These are phyloP conservation scores for Erpobdella octoculata DNA, from an alignment of 2,888 invertebrate genomes.

Conservation along the genomic window DNA sequence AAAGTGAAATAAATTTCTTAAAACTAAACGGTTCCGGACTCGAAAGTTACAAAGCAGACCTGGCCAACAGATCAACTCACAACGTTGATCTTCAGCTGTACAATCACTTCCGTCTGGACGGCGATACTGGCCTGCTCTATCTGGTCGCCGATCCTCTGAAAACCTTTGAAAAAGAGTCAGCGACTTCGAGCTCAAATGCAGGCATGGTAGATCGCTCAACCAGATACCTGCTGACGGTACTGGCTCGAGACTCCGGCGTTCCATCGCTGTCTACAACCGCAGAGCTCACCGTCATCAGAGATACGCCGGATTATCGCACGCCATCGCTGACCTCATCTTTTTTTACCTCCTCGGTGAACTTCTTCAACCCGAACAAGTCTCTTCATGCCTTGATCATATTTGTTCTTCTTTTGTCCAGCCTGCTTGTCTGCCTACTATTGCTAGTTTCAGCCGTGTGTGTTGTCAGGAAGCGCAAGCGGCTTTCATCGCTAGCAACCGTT, in stretches of 20 bases:
- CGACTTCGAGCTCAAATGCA: background rate
- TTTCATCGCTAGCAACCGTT: constrained; percentile 19
- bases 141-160: background rate
- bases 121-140: background rate
- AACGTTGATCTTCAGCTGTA: background rate
- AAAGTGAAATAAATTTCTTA: no score
- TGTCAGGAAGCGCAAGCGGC: constrained; percentile 18
- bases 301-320: background rate
- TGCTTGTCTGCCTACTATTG: constrained; percentile 21
- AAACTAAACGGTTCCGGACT: background rate
- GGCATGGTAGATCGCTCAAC: background rate
- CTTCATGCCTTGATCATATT: constrained; percentile 20
- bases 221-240: constrained; percentile 2
- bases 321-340: background rate
- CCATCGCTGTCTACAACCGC: constrained; percentile 15
- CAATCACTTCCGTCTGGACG: background rate
- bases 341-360: background rate
- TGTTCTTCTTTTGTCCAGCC: constrained; percentile 9
- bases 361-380: constrained; percentile 15
- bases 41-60: background rate
- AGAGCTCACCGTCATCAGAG: constrained; percentile 5
- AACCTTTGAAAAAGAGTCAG: background rate
- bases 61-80: background rate
- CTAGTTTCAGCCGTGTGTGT: constrained; percentile 16
- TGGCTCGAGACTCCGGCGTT: constrained; percentile 17